Base-by-base conservation (phyloP, 2,888 invertebrate species). In the Electrophaes corylata region DNA sequence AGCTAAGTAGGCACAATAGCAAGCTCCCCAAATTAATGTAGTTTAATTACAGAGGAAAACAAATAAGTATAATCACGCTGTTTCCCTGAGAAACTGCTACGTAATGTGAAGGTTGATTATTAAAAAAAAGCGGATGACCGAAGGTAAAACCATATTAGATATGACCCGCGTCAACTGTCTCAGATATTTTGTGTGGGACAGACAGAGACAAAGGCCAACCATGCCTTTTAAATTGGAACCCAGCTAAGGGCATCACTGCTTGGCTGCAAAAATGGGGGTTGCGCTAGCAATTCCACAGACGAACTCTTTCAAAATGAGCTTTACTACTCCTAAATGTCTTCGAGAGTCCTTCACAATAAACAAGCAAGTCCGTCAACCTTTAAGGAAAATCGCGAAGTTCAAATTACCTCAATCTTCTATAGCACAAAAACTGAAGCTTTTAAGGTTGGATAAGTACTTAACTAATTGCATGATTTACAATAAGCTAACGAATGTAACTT, bases 31-130 rank as follows among this genome's bases (percentile, higher is more conserved):
- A 60, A 55, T 47, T 48, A 48, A 54, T 44, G 51, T 48, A 33
- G 44, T 44, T 33, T 60, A 60, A 60, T 60, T 60, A 60, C 39
- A 51, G 50, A 55, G 55, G 60, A 51, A 55, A 48, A 60, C 59
- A 60, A 39, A 41, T 37, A 33, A 41, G 43, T 39, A 19, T 29
- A 31, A 35, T 43, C 41, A 40, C 23, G 29, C 40, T 57, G 60
- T 69, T 78, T 78, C 79, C 79, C 60, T 77, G 79, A 76, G 78
- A 78, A 75, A 31, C 39, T 20, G 41, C 20, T 14, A 14, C 4
- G 18, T 18, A 12, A 20, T 44, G 49, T 40, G 51, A 46, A 20
- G 41, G 35, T 35, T 29, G 26, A 26, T 26, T 12, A 40, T n/a
- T n/a, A n/a, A n/a, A n/a, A n/a, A n/a, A n/a, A n/a, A n/a, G n/a